phyloP scores from a whole-genome alignment of 2,888 invertebrate genomes.

The Acleris holmiana region DNA sequence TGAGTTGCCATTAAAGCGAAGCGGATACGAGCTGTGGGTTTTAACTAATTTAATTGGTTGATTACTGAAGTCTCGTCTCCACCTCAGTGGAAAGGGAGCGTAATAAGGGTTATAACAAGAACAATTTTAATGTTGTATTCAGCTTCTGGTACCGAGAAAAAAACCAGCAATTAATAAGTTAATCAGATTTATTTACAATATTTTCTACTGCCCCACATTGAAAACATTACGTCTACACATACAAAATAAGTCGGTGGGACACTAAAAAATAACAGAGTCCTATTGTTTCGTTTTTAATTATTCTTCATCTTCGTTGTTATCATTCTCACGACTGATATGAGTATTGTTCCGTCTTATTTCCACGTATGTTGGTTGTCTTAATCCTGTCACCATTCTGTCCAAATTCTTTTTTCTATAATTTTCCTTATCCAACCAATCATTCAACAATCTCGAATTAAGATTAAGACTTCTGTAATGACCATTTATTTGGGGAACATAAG shows the following conservation, averaged over 20 bases:
- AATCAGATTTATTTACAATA: constrained; percentile 43
- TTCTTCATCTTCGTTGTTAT: constrained; percentile 24
- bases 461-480: constrained; percentile 71
- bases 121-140: too few species aligned
- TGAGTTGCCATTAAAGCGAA: too few species aligned
- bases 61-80: too few species aligned
- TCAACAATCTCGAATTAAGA: constrained; percentile 55
- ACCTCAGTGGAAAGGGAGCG: neutral
- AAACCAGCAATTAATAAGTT: neutral
- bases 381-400: constrained; percentile 59
- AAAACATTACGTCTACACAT: constrained; percentile 30
- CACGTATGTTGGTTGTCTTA: constrained; percentile 59
- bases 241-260: constrained; percentile 45
- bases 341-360: constrained; percentile 71
- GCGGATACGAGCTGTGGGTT: too few species aligned
- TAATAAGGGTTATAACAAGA: neutral
- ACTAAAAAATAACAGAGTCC: constrained; percentile 21
- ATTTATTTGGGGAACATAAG: constrained; percentile 72
- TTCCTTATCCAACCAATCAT: constrained; percentile 52
- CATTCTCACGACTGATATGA: constrained; percentile 33
- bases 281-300: constrained; percentile 8
- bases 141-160: neutral
- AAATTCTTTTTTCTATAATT: constrained; percentile 63
- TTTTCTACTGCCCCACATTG: constrained; percentile 39
- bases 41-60: too few species aligned